Evolutionary conservation across 1,140 invertebrate species (phyloP).

Genomic region (Philotrypesis tridentata): DNA sequence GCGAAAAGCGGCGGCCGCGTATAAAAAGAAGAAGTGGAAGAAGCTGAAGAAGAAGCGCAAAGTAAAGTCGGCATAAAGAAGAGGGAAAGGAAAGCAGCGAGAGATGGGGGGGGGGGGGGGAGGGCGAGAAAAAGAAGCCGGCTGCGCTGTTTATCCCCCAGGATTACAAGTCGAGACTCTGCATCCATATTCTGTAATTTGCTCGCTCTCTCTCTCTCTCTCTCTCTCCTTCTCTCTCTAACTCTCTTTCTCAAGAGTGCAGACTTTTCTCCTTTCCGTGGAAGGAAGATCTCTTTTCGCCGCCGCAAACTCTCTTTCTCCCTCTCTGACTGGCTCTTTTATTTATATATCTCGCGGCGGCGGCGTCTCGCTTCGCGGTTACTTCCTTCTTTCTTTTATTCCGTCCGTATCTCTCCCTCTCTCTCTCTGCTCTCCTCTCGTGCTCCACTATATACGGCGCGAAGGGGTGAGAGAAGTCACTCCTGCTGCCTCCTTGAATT

Average conservation of each 20-base stretch:
- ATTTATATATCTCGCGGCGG: slow-evolving; percentile 36
- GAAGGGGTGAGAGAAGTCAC: slow-evolving; percentile 24
- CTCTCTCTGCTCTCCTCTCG: slow-evolving; percentile 24
- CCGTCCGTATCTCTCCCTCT: slow-evolving; percentile 21
- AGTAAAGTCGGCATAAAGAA: slow-evolving; percentile 39
- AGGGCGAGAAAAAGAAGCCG: slow-evolving; percentile 29
- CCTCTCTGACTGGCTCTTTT: slow-evolving; percentile 29
- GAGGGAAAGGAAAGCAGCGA: background rate
- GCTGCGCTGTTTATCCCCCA: slow-evolving; percentile 60
- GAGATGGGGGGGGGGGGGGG: background rate
- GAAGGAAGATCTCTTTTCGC: slow-evolving; percentile 35
- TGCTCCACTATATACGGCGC: too few relatives aligned
- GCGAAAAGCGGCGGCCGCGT: background rate
- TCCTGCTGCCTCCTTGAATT: slow-evolving; percentile 48
- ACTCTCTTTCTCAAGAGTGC: slow-evolving; percentile 34
- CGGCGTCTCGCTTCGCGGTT: slow-evolving; percentile 17
- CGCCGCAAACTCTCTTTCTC: background rate
- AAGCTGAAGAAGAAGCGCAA: background rate
- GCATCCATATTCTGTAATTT: slow-evolving; percentile 61
- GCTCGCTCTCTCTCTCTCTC: slow-evolving; percentile 38
- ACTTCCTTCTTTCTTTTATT: slow-evolving; percentile 37
- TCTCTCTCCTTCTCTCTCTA: slow-evolving; percentile 22
- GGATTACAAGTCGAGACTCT: slow-evolving; percentile 61
- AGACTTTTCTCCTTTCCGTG: slow-evolving; percentile 25
- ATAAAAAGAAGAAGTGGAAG: too few relatives aligned